Evolutionary conservation across 2,797 vertebrate genomes (phyloP).

Genomic region (Paedocypris micromegethes): DNA sequence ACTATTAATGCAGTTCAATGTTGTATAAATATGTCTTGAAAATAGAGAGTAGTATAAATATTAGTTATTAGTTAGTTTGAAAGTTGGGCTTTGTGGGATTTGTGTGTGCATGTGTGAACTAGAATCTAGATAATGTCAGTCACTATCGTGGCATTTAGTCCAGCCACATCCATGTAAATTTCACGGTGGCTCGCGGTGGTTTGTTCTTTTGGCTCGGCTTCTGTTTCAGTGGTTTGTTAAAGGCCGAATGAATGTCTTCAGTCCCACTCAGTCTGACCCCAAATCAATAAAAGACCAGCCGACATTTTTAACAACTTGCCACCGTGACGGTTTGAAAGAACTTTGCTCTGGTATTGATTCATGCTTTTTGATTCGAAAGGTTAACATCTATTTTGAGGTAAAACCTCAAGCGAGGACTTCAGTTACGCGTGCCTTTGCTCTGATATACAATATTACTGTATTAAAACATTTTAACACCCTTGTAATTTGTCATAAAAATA

Average conservation of each 20-base stretch:
- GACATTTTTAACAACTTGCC: constrained; percentile 33
- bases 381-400: neutral
- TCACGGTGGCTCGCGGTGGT: constrained; percentile 50
- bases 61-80: too few species aligned
- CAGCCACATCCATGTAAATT: constrained; percentile 59
- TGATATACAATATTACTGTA: constrained; percentile 25
- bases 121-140: constrained; percentile 50
- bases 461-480: constrained; percentile 35
- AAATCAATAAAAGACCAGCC: constrained; percentile 37
- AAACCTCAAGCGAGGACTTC: constrained; percentile 6
- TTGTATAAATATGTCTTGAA: neutral
- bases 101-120: too few species aligned
- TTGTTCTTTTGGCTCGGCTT: constrained; percentile 49
- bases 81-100: too few species aligned
- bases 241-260: constrained; percentile 15
- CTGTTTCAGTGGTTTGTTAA: constrained; percentile 30
- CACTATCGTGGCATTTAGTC: constrained; percentile 56
- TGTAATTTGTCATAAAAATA: constrained; percentile 43
- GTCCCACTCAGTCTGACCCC: constrained; percentile 25
- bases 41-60: neutral
- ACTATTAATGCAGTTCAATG: too few species aligned
- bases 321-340: constrained; percentile 20
- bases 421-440: neutral
- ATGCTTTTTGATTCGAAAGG: constrained; percentile 18
- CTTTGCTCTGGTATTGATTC: constrained; percentile 6